Evolutionary conservation across 2,113 vertebrate species (phyloP).

Genomic region (Ammodytes dubius): DNA sequence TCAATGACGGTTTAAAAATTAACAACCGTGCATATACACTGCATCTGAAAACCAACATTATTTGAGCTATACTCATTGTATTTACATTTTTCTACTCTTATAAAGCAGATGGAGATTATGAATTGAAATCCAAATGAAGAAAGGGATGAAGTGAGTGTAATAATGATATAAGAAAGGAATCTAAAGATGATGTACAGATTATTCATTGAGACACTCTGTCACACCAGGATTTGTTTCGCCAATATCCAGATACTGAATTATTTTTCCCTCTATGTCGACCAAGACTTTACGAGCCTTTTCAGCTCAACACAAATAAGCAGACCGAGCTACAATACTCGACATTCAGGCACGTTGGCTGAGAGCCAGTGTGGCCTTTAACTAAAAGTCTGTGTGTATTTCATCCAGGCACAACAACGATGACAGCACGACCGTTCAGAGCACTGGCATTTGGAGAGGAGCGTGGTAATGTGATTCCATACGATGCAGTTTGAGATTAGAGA

Average conservation of each 20-base stretch:
- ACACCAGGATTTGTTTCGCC: neutral
- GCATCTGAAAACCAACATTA: constrained; percentile 20
- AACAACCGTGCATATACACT: constrained; percentile 21
- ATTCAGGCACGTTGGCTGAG: constrained; percentile 25
- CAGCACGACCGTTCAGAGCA: constrained; percentile 17
- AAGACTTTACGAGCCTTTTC: constrained; percentile 26
- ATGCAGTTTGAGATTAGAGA: constrained; percentile 29
- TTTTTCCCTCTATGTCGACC: neutral
- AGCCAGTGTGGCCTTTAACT: constrained; percentile 69
- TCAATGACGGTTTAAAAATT: constrained; percentile 49
- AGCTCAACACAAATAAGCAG: constrained; percentile 36
- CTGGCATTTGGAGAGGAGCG: constrained; percentile 63
- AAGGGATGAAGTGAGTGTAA: neutral
- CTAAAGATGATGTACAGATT: constrained; percentile 12
- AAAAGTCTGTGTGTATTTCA: constrained; percentile 46
- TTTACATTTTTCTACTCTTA: neutral
- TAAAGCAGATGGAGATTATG: neutral
- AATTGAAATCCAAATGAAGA: neutral
- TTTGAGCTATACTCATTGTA: neutral
- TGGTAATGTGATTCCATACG: constrained; percentile 51
- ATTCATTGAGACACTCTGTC: constrained; percentile 1
- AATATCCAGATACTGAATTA: neutral
- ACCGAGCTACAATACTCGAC: constrained; percentile 3
- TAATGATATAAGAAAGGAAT: constrained; percentile 11
- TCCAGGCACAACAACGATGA: constrained; percentile 2